Base-by-base conservation (phyloP, 1,140 invertebrate species). In the Trissolcus basalis region DNA sequence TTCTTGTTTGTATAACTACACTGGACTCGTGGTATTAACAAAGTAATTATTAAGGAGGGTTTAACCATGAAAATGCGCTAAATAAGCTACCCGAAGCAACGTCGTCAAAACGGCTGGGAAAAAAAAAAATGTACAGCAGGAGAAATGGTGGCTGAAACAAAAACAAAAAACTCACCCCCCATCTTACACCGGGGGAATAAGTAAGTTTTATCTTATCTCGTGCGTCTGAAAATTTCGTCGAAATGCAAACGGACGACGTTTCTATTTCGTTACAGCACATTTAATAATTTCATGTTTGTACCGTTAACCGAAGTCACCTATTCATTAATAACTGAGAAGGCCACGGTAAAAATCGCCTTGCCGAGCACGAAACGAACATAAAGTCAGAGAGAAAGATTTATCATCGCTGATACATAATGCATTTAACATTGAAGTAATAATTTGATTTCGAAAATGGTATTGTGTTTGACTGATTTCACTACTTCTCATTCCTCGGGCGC, bases 1-100 rank as follows among this genome's bases (percentile, higher is more conserved):
- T 80, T 71, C 69, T 79, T 79, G 73, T 79, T 79, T 77, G 77
- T 68, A 56, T 79, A 77, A 77, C 73, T 70, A 77, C 64, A 63
- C 65, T 68, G 73, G 77, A 79, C 77, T 70, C 59, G 61, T 65
- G 61, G 77, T 61, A 79, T 79, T 73, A 79, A 51, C 73, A 45
- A 70, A 76, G 60, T 76, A 79, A 79, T 79, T 73, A 79, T 76
- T 79, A 76, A 76, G 64, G 43, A 76, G 55, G 60, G 64, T 60
- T 73, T 53, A 78, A 50, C 64, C 60, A 65, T 70, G 77, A 50
- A 71, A 72, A 79, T 76, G 55, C 63, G 59, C 63, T 63, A 70
- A 76, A 72, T 76, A 76, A 72, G 65, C 67, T 70, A 45, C 70
- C 58, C 58, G n/a, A 45, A 41, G 44, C 47, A 41, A 56, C 60